A percentile compares a stretch with the other conserved stretches of the same genome.
phyloP scores from a whole-genome alignment of 2,797 vertebrate genomes.

The Catharus ustulatus region DNA sequence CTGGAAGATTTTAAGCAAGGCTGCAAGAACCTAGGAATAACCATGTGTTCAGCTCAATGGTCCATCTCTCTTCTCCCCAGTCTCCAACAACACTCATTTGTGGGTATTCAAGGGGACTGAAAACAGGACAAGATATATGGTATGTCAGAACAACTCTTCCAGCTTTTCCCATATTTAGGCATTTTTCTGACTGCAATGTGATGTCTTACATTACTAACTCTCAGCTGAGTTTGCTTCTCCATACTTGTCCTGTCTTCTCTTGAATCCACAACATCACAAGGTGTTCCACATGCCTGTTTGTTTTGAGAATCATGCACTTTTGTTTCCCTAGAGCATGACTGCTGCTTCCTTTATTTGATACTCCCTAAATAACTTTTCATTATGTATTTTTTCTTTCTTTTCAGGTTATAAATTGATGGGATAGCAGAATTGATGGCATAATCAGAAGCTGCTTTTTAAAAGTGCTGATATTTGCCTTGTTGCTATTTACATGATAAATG shows the following conservation, averaged over 20 bases:
- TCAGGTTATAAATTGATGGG: background rate
- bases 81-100: background rate
- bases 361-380: background rate
- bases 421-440: background rate
- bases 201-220: background rate
- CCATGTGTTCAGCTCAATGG: background rate
- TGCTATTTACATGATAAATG: background rate
- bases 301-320: background rate
- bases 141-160: background rate
- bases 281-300: background rate
- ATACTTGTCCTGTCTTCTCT: background rate
- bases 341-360: background rate
- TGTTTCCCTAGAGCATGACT: background rate
- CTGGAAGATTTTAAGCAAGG: background rate
- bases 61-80: background rate
- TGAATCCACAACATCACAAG: background rate
- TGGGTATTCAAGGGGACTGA: background rate
- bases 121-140: background rate
- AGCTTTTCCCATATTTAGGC: background rate
- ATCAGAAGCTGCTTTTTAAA: slow-evolving; percentile 6
- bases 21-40: background rate
- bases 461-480: background rate
- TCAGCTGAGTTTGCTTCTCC: background rate
- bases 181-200: background rate
- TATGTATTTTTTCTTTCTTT: background rate